Evolutionary conservation across 2,113 vertebrate genomes (phyloP).

Genomic region (Setophaga petechia): DNA sequence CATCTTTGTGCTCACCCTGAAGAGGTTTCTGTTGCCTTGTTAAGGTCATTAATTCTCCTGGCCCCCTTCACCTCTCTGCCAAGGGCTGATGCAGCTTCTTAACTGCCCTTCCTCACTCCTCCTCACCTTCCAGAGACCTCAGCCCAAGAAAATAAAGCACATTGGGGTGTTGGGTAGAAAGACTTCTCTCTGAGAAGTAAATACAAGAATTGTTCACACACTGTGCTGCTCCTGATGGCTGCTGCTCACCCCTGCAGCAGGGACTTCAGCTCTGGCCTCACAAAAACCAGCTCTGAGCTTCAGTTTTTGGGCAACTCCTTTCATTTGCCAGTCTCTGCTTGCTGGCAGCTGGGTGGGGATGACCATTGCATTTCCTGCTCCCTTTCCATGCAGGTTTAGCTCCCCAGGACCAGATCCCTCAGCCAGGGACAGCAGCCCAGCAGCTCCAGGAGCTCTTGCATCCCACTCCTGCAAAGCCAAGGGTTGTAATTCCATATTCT

Average conservation of each 20-base stretch:
- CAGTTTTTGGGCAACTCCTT: neutral
- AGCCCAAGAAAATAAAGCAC: neutral
- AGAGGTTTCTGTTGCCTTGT: neutral
- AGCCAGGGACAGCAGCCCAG: neutral
- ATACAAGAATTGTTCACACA: neutral
- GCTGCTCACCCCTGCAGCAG: neutral
- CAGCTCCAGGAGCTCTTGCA: neutral
- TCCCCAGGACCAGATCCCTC: neutral
- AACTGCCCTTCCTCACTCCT: neutral
- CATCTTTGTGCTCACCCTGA: neutral
- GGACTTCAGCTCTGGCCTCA: neutral
- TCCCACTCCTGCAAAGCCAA: neutral
- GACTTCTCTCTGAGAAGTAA: neutral
- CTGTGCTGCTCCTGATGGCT: fast-evolving
- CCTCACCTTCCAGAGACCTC: neutral
- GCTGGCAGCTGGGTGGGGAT: neutral
- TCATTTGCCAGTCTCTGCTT: neutral
- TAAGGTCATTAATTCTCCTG: neutral
- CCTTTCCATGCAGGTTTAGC: neutral
- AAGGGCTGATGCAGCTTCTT: neutral
- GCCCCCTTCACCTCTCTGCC: neutral
- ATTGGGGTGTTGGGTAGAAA: neutral
- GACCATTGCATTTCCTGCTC: neutral
- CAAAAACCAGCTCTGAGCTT: neutral
- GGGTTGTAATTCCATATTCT: neutral